Base-by-base conservation (phyloP, 2,888 invertebrate genomes). In the Congeria kusceri region DNA sequence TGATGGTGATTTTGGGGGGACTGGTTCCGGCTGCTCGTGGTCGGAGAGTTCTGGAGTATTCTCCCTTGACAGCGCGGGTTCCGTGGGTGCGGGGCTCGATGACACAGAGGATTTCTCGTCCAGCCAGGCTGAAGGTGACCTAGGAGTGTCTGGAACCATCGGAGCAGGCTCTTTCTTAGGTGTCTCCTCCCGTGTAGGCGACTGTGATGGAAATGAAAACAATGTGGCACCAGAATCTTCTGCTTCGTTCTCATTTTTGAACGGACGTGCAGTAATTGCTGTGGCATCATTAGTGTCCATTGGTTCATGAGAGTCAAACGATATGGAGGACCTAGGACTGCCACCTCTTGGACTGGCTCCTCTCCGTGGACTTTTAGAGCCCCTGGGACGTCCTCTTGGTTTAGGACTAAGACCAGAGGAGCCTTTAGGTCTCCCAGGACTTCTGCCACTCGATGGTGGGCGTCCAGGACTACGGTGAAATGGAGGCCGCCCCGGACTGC, bases 291-390 rank as follows among this genome's bases (percentile, higher is more conserved):
- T 72, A 4, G 71, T 56, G 32, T 72, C 71, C 57, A 64, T 72
- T 7, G 20, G 39, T 64, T 72, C 71, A 44, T 56, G 39, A 25
- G 68, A 73, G 32, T 77, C 77, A 74, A 83, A 80, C 20, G 67
- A 25, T 11, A 79, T 69, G 28, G 77, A 79, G 32, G 71, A 66
- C 23, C 72, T 62, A 23, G 76, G 78, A 57, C 79, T 83, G 20
- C 73, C 73, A 20, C 79, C 76, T 28, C 83, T 65, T 18, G 78
- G 77, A 39, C 74, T 76, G n/a, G 69, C 71, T 18, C 81, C 79
- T 57, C 80, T 70, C 39, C 80, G 62, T 47, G 83, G 85, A 69
- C 77, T 85, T 71, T 72, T 86, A 58, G 75, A 76, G 11, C 76
- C 78, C 25, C 77, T 73, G 18, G 77, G 73, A 44, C 77, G 82